Percentiles rank a stretch among this genome's conserved stretches.
phyloP scores from a whole-genome alignment of 2,888 invertebrate genomes.

The Pasiphila rectangulata region DNA sequence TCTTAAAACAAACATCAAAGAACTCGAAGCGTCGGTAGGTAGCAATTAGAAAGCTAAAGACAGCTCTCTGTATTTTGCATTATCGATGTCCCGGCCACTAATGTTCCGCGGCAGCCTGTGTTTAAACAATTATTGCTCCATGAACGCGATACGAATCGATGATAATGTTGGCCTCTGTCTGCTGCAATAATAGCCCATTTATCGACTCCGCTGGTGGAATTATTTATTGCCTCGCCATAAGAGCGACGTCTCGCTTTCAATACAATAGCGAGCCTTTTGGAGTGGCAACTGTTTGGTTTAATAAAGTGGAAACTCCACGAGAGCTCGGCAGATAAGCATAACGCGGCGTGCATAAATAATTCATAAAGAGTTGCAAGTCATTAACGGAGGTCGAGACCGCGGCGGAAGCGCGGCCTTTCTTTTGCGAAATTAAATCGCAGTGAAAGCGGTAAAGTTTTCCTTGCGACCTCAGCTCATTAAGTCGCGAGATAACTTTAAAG shows the following conservation, averaged over 20 bases:
- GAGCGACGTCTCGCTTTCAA: conserved; percentile 62
- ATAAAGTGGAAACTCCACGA: conserved; percentile 67
- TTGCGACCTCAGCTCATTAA: conserved; percentile 33
- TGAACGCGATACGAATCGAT: conserved; percentile 74
- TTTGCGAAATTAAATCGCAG: conserved; percentile 43
- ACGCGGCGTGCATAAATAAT: conserved; percentile 69
- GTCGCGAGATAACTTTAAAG: conserved; percentile 34
- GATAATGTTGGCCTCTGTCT: conserved; percentile 76
- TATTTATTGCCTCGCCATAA: conserved; percentile 72
- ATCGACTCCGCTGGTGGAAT: conserved; percentile 69
- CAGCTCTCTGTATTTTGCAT: conserved; percentile 53
- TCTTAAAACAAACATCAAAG: conserved; percentile 39
- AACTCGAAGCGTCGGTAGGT: conserved; percentile 28
- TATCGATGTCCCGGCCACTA: conserved; percentile 66
- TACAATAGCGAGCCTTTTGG: conserved; percentile 64
- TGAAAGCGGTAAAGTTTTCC: conserved; percentile 45
- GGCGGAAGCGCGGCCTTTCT: conserved; percentile 48
- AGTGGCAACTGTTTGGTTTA: conserved; percentile 65
- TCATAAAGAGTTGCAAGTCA: conserved; percentile 67
- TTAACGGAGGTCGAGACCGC: conserved; percentile 69
- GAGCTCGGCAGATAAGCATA: conserved; percentile 58
- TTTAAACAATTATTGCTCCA: conserved; percentile 75
- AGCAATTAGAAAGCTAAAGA: conserved; percentile 60
- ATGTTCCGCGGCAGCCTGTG: conserved; percentile 65
- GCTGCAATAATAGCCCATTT: conserved; percentile 76